phyloP scores from a whole-genome alignment of 2,797 vertebrate genomes.

The Pipistrellus pygmaeus region DNA sequence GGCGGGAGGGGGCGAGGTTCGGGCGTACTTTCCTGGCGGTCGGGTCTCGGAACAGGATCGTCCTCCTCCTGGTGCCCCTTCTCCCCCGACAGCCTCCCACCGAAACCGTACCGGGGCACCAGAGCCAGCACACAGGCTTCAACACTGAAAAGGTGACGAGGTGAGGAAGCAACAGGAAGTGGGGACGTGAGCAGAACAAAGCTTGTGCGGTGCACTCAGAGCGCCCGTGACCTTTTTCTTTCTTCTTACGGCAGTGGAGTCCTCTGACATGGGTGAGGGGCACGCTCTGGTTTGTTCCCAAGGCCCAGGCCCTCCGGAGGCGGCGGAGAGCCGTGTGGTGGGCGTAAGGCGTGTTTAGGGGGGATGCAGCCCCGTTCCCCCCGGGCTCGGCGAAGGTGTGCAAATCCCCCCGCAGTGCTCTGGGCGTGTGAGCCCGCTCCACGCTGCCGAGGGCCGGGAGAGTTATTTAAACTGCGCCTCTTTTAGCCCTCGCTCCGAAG shows the following conservation, averaged over 20 bases:
- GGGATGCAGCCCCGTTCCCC: not conserved
- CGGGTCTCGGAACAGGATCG: conserved; percentile 34
- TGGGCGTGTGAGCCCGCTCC: not conserved
- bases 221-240: conserved; percentile 68
- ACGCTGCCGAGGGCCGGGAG: not conserved
- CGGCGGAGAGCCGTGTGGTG: not conserved
- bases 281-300: conserved; percentile 21
- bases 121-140: conserved; percentile 60
- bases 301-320: not conserved
- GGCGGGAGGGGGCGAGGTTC: conserved; percentile 28
- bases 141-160: conserved; percentile 65
- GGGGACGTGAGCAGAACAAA: conserved; percentile 78
- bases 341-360: not conserved
- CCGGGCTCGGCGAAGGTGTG: not conserved
- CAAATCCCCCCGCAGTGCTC: conserved; percentile 10
- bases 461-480: not conserved
- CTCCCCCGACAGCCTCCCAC: not conserved
- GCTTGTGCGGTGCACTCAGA: conserved; percentile 73
- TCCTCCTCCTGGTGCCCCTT: not conserved
- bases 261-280: conserved; percentile 5
- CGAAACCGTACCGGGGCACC: conserved; percentile 40
- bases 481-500: not conserved
- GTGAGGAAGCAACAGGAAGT: conserved; percentile 84
- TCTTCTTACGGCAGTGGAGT: conserved; percentile 41
- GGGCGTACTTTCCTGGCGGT: conserved; percentile 73